phyloP scores from a whole-genome alignment of 2,113 vertebrate genomes.

The Paratilapia polleni region DNA sequence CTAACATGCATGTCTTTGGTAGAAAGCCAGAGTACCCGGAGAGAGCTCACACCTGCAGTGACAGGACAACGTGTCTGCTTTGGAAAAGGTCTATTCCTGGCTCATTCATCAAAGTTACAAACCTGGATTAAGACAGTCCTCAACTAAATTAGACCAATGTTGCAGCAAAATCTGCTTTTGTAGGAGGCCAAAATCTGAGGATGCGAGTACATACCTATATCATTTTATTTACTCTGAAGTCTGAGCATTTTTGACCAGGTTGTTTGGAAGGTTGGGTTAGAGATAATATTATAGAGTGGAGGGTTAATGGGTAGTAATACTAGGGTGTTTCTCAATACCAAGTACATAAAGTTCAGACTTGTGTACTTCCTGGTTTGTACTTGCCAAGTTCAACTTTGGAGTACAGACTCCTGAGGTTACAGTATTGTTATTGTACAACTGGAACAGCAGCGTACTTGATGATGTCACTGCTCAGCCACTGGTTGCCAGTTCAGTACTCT shows the following conservation, averaged over 20 bases:
- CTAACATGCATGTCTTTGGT: background rate
- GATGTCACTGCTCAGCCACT: no score
- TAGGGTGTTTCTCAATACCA: background rate
- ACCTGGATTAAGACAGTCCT: background rate
- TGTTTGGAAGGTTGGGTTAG: background rate
- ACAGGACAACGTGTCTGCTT: background rate
- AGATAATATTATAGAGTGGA: background rate
- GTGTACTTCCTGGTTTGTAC: background rate
- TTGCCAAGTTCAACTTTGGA: background rate
- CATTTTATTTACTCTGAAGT: background rate
- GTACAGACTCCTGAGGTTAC: background rate
- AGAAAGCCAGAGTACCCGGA: background rate
- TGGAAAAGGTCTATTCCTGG: background rate
- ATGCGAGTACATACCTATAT: background rate
- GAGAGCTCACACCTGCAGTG: background rate
- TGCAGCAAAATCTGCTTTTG: no score
- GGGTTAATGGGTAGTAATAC: background rate
- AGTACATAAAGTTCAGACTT: background rate
- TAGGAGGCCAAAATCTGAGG: background rate
- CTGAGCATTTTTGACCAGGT: background rate
- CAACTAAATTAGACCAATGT: no score
- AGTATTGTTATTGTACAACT: background rate
- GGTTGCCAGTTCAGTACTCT: background rate
- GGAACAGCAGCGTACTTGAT: no score
- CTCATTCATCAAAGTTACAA: background rate